A percentile compares a stretch with the other conserved stretches of the same genome.
These are phyloP conservation scores for Rostratula benghalensis DNA, from an alignment of 2,113 vertebrate genomes.

Conservation along the genomic window DNA sequence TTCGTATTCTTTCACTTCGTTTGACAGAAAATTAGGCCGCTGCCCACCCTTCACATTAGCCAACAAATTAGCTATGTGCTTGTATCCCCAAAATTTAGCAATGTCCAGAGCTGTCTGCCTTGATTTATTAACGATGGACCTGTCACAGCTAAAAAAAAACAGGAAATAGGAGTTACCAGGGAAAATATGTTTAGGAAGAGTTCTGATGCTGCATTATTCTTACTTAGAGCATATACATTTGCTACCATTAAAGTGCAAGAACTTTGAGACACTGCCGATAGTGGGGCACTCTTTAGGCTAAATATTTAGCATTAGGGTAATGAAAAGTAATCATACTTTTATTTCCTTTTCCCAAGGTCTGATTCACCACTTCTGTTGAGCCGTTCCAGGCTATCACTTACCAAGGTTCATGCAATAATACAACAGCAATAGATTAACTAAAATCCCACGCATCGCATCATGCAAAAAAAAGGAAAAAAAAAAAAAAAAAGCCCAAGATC, in stretches of 20 bases:
- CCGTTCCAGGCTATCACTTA: neutral
- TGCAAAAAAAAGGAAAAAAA: too few species aligned
- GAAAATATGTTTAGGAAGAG: neutral
- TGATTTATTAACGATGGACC: slow-evolving; percentile 80
- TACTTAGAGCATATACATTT: neutral
- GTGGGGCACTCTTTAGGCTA: neutral
- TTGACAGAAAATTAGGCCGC: slow-evolving; percentile 60
- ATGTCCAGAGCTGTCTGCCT: slow-evolving; percentile 90
- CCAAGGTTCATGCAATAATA: neutral
- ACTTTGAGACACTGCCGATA: neutral
- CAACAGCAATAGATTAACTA: neutral
- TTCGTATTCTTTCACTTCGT: slow-evolving; percentile 60
- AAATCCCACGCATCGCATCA: neutral
- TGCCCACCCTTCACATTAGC: slow-evolving; percentile 46
- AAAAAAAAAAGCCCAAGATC: neutral
- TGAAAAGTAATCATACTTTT: neutral
- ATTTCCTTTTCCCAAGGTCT: neutral
- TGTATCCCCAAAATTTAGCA: slow-evolving; percentile 93
- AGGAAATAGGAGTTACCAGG: neutral
- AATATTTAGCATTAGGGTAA: neutral
- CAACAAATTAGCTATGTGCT: slow-evolving; percentile 82
- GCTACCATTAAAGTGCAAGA: neutral
- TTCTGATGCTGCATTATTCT: neutral
- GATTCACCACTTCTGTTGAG: neutral
- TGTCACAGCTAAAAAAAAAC: slow-evolving; percentile 81